Percentiles rank a stretch among this genome's conserved stretches.
These are phyloP conservation scores for Clarias macrocephalus DNA, from an alignment of 2,113 vertebrate species.

Conservation along the genomic window DNA sequence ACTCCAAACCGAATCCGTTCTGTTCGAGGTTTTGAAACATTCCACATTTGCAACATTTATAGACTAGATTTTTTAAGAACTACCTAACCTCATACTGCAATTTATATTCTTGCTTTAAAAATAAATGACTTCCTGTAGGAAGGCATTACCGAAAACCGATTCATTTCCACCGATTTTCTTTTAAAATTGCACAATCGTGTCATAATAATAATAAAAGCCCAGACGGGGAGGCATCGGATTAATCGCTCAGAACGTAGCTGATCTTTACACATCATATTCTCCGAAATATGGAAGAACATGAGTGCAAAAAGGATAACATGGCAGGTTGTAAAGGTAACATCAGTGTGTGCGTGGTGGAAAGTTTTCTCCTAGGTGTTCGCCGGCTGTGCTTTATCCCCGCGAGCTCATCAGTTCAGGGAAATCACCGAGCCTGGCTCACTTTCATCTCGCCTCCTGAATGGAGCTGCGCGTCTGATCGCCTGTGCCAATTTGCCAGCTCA, in stretches of 20 bases:
- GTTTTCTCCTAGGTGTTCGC: conserved; percentile 9
- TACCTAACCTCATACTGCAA: neutral
- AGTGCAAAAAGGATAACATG: neutral
- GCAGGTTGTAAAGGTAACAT: neutral
- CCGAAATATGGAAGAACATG: neutral
- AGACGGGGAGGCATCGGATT: neutral
- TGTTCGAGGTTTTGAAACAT: neutral
- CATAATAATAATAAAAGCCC: neutral
- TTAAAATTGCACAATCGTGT: neutral
- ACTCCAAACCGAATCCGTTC: neutral
- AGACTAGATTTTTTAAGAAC: neutral
- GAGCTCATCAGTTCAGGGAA: conserved; percentile 71
- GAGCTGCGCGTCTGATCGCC: conserved; percentile 76
- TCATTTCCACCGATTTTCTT: neutral
- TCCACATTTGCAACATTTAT: neutral
- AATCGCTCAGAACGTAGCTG: neutral
- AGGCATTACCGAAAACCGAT: neutral
- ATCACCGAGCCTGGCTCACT: conserved; percentile 67
- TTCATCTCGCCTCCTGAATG: conserved; percentile 73
- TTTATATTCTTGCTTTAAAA: neutral
- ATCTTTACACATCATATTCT: neutral
- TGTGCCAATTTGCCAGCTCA: conserved; percentile 79
- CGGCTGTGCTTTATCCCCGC: conserved; percentile 30
- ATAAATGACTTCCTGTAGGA: neutral
- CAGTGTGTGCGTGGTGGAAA: neutral